Conservation (phyloP, 1,140 invertebrate species). For the Melanaphis sacchari region DNA sequence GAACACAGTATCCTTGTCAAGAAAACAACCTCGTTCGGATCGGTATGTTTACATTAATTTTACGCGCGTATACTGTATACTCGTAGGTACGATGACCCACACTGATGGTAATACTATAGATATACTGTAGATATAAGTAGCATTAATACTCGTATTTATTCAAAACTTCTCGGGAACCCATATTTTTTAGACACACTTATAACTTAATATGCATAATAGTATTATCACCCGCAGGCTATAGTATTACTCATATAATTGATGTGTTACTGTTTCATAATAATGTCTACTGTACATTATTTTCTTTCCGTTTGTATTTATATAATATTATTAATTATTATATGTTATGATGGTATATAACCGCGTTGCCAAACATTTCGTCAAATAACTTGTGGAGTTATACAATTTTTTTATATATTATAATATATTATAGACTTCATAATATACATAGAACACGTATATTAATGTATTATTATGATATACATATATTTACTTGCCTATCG, state of each 20-base stretch:
- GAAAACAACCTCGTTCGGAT: neutral
- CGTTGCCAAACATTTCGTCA: neutral
- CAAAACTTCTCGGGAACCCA: neutral
- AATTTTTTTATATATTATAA: neutral
- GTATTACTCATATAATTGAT: neutral
- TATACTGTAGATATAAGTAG: neutral
- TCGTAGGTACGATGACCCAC: neutral
- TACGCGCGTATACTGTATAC: neutral
- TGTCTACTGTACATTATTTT: neutral
- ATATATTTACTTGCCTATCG: neutral
- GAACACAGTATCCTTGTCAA: neutral
- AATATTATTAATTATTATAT: neutral
- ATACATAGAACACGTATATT: neutral
- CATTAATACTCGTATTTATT: neutral
- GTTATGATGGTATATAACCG: too few relatives aligned
- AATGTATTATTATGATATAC: neutral
- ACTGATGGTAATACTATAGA: neutral
- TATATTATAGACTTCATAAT: neutral
- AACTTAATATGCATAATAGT: neutral
- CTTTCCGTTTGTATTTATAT: neutral
- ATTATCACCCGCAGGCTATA: neutral
- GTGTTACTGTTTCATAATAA: neutral
- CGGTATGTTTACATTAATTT: neutral
- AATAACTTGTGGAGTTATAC: neutral
- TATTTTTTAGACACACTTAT: neutral